Evolutionary conservation across 2,113 vertebrate genomes (phyloP).

Genomic region (Lichenostomus cassidix): DNA sequence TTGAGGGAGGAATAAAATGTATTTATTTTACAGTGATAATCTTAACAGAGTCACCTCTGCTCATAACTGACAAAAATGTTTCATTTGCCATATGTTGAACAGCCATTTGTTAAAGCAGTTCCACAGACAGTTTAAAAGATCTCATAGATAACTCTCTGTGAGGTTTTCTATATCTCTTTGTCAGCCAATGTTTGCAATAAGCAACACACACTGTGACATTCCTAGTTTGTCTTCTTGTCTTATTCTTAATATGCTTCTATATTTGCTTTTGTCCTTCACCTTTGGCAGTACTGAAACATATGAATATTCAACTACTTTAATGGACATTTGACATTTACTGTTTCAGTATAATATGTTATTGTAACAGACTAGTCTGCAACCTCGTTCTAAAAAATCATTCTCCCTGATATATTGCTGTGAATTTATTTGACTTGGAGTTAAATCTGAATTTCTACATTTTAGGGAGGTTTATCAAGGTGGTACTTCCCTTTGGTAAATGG

Average conservation of each 20-base stretch:
- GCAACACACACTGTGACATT: neutral
- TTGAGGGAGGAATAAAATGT: neutral
- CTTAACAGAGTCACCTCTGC: neutral
- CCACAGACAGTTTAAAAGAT: neutral
- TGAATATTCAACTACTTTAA: neutral
- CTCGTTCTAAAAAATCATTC: neutral
- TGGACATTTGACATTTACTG: neutral
- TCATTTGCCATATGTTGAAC: neutral
- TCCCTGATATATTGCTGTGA: neutral
- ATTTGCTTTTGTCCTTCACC: neutral
- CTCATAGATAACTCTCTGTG: neutral
- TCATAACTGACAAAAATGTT: neutral
- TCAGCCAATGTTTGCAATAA: neutral
- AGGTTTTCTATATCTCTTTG: neutral
- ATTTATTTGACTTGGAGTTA: neutral
- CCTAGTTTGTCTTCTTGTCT: neutral
- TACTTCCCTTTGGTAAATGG: neutral
- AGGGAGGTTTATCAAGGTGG: neutral
- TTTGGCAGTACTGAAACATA: neutral
- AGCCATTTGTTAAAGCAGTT: neutral
- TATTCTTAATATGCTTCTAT: neutral
- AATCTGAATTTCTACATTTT: neutral
- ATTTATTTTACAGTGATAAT: neutral
- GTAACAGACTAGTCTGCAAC: neutral
- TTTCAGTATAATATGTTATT: neutral